Conservation (phyloP, 2,797 vertebrate genomes). For the Pampus argenteus region DNA sequence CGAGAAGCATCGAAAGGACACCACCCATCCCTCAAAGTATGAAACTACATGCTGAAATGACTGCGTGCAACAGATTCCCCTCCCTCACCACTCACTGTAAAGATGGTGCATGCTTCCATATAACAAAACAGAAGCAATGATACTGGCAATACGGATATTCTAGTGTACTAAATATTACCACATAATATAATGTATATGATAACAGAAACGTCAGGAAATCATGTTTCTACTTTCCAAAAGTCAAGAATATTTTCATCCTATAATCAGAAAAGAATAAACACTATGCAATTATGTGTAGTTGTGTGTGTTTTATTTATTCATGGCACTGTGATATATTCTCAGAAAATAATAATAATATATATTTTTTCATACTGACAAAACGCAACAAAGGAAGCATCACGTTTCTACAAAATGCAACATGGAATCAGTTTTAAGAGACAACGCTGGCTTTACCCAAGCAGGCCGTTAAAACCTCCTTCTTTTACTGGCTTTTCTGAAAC, state of each 20-base stretch:
- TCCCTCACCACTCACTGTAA: neutral
- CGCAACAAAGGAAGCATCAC: neutral
- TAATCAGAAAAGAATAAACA: neutral
- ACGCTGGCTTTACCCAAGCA: constrained; percentile 6
- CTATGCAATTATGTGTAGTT: neutral
- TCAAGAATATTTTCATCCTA: neutral
- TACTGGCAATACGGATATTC: neutral
- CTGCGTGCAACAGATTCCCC: too few relatives aligned
- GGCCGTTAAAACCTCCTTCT: constrained; percentile 38
- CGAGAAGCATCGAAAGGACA: neutral
- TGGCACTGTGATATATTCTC: neutral
- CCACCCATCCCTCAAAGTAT: neutral
- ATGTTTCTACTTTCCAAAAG: neutral
- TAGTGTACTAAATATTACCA: neutral
- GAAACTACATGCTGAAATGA: neutral
- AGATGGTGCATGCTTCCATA: neutral
- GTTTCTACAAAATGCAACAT: neutral
- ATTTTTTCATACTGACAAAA: neutral
- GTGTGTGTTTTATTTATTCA: neutral
- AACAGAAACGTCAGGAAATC: neutral
- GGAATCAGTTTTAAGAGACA: constrained; percentile 8
- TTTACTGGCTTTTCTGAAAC: constrained; percentile 43
- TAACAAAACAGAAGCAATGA: neutral
- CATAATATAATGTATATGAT: neutral
- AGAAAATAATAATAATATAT: too few relatives aligned